Percentiles rank a stretch among this genome's conserved stretches.
Conservation (phyloP, 2,888 invertebrate species). For the Cephus spinipes region DNA sequence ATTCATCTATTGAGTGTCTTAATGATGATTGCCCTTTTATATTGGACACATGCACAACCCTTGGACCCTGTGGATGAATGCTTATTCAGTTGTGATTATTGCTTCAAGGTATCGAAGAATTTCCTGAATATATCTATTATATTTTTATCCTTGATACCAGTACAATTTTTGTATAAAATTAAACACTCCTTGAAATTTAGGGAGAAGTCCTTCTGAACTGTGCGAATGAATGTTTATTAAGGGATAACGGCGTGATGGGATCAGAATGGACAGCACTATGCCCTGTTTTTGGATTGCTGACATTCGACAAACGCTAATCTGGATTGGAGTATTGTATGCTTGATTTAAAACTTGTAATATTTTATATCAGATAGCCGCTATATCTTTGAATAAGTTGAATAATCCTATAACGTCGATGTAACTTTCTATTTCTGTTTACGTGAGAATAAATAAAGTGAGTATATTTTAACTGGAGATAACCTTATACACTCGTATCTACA, state of each 20-base stretch:
- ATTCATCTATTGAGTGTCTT: not conserved
- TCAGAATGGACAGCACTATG: not conserved
- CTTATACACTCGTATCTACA: no score
- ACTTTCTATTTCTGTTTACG: no score
- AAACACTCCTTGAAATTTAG: not conserved
- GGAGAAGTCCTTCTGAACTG: constrained; percentile 2
- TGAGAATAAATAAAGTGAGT: no score
- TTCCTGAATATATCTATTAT: no score
- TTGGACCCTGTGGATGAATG: not conserved
- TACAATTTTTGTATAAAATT: no score
- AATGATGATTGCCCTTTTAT: not conserved
- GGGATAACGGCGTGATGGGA: not conserved
- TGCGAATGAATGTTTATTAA: not conserved
- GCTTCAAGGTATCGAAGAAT: not conserved
- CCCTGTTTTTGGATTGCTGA: not conserved
- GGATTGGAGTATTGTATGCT: no score
- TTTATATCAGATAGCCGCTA: no score
- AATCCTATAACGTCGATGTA: no score
- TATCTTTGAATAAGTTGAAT: no score
- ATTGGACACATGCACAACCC: not conserved
- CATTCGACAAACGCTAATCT: not conserved
- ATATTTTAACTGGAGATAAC: no score
- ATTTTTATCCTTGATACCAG: no score
- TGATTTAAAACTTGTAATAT: no score
- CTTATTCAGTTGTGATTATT: not conserved